These are phyloP conservation scores for Zaprionus ghesquierei DNA, from an alignment of 1,140 invertebrate genomes.

Conservation along the genomic window DNA sequence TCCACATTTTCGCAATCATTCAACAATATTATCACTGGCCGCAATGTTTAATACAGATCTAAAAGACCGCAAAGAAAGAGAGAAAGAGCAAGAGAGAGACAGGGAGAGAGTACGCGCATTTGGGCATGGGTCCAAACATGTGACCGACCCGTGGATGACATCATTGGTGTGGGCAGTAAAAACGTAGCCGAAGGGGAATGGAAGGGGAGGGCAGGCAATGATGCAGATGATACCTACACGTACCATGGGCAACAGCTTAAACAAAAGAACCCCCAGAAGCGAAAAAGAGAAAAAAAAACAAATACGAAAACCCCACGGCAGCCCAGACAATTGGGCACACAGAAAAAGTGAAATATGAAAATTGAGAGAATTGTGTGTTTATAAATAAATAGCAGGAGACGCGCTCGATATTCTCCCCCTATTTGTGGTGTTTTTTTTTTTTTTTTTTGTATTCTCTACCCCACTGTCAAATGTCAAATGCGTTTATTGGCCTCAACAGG, in stretches of 20 bases:
- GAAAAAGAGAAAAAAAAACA: not conserved
- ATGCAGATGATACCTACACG: constrained; percentile 39
- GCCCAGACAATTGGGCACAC: constrained; percentile 63
- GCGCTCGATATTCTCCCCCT: constrained; percentile 9
- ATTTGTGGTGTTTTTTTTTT: not conserved
- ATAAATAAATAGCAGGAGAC: constrained; percentile 58
- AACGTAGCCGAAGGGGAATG: not conserved
- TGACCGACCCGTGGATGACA: constrained; percentile 64
- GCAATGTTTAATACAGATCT: too few relatives aligned
- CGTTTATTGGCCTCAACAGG: constrained; percentile 42
- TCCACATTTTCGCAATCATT: not conserved
- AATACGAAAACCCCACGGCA: constrained; percentile 6
- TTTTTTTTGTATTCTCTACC: too few relatives aligned
- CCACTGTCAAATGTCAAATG: constrained; percentile 35
- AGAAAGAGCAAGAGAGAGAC: not conserved
- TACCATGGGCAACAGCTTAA: constrained; percentile 11
- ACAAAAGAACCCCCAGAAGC: constrained; percentile 1
- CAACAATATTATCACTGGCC: not conserved
- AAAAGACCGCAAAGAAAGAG: not conserved
- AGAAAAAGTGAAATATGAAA: constrained; percentile 40
- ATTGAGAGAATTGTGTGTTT: constrained; percentile 30
- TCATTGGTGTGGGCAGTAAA: constrained; percentile 47
- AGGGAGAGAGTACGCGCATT: constrained; percentile 8
- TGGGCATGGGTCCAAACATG: constrained; percentile 64
- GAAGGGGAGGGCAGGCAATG: not conserved